Evolutionary conservation across 2,113 vertebrate genomes (phyloP).

Genomic region (Ifrita kowaldi): DNA sequence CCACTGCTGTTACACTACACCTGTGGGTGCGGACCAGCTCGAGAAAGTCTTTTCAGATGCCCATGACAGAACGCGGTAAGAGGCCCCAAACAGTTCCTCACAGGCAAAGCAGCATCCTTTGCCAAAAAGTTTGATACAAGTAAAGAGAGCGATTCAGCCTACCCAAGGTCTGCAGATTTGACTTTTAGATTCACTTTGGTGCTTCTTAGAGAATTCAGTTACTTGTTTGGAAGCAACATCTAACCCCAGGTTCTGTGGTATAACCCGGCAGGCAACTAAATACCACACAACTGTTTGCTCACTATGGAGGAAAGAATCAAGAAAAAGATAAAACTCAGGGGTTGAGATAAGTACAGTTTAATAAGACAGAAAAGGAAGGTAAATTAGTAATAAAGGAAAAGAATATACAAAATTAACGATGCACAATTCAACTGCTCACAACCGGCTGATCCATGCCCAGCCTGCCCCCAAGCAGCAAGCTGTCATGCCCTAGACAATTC

Average conservation of each 20-base stretch:
- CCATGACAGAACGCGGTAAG: background rate
- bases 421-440: background rate
- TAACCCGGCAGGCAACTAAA: background rate
- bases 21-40: background rate
- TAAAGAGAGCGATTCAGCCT: background rate
- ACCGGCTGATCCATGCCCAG: fast-evolving
- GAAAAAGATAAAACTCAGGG: background rate
- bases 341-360: background rate
- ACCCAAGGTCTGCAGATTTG: background rate
- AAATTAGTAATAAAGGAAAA: background rate
- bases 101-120: background rate
- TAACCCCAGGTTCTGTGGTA: background rate
- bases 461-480: background rate
- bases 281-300: background rate
- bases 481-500: background rate
- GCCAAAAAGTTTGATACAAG: background rate
- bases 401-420: background rate
- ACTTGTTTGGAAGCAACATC: background rate
- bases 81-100: background rate
- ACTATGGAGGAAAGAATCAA: fast-evolving
- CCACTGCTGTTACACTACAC: background rate
- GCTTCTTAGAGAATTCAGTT: background rate
- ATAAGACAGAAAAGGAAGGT: background rate
- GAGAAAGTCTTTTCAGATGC: background rate
- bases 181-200: background rate